These are phyloP conservation scores for Empis livida DNA, from an alignment of 2,888 invertebrate genomes.

Conservation along the genomic window DNA sequence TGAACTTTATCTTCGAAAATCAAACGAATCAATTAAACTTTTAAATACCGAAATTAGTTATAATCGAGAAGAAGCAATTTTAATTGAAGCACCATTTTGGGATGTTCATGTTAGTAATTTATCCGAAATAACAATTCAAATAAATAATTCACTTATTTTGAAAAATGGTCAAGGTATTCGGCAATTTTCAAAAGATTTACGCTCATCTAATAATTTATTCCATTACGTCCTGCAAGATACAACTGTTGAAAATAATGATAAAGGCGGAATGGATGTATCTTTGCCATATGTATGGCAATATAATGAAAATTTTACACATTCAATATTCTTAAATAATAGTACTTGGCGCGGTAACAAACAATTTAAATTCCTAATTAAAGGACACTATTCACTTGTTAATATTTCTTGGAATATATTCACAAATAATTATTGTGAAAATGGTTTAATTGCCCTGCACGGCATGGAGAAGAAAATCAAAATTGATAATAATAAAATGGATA, in stretches of 20 bases:
- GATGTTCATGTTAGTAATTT: conserved; percentile 75
- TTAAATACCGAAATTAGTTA: conserved; percentile 68
- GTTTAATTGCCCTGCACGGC: conserved; percentile 69
- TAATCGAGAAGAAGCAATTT: conserved; percentile 68
- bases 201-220: conserved; percentile 93
- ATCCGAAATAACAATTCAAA: conserved; percentile 78
- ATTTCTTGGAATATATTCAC: conserved; percentile 74
- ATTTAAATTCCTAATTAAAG: conserved; percentile 75
- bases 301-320: conserved; percentile 88
- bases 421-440: conserved; percentile 70
- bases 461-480: conserved; percentile 94
- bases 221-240: conserved; percentile 85
- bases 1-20: conserved; percentile 73
- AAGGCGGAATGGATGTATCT: conserved; percentile 76
- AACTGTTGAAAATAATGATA: conserved; percentile 69
- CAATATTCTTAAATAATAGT: conserved; percentile 74
- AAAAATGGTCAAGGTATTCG: conserved; percentile 80
- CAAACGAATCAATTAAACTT: conserved; percentile 75
- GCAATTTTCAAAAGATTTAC: conserved; percentile 84
- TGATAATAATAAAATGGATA: conserved; percentile 62
- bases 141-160: conserved; percentile 72
- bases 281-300: conserved; percentile 94
- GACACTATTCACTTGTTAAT: conserved; percentile 85
- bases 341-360: conserved; percentile 76
- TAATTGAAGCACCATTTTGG: conserved; percentile 73